Base-by-base conservation (phyloP, 2,888 invertebrate genomes). In the Pterobdella sp. region DNA sequence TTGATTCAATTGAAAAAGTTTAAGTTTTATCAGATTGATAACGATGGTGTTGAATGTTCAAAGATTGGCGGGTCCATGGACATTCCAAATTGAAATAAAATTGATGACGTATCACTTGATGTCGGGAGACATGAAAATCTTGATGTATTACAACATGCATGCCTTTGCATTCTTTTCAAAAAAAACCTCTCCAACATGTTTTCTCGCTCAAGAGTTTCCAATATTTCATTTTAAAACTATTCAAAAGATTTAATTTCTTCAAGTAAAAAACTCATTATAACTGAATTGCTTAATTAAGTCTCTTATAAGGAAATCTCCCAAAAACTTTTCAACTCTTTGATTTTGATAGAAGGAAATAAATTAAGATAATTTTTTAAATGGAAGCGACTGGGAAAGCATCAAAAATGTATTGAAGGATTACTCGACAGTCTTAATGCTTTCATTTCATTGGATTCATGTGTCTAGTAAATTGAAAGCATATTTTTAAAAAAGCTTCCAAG, bases 71-170 rank as follows among this genome's bases (percentile, higher is more conserved):
- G 26, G 60, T 56, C 3, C 26, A 56, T 56, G n/a, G n/a, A 56
- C n/a, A 22, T 22, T 7, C 26, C n/a, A 56, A 56, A 56, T 56
- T 56, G 60, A 56, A 56, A 56, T 56, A n/a, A 56, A 56, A 56
- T 56, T 7, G n/a, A 56, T 56, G 60, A 56, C 14, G 60, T 26
- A 26, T 42, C 42, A 18, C 7, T 42, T 42, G 10, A 42, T 18
- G 18, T 18, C 18, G 42, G 18, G 42, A 18, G 10, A 14, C 10
- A 42, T 42, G 42, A 42, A 42, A 42, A 42, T 14, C 49, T 42
- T 42, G 10, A 42, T 42, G 49, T 22, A 14, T 42, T 42, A 22
- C 22, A 7, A 14, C 49, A 14, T 42, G 49, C 49, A 42, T 22
- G 22, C 49, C 49, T 42, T 22, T 42, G 7, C 49, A 42, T 42